phyloP scores from a whole-genome alignment of 2,797 vertebrate genomes.

The Rhinichthys osculus region DNA sequence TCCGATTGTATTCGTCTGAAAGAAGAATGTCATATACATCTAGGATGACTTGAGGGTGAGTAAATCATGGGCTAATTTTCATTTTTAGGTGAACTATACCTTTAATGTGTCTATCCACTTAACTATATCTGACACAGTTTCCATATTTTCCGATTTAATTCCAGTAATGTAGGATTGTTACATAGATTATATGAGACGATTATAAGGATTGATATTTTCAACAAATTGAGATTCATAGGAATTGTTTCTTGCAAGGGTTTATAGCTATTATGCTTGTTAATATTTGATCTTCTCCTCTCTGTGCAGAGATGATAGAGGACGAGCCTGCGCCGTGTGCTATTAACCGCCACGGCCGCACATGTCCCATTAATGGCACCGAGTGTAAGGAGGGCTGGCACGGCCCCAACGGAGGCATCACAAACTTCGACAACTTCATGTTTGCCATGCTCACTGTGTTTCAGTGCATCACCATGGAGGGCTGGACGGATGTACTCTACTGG shows the following conservation, averaged over 20 bases:
- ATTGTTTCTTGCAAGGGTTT: neutral
- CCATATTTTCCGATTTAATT: neutral
- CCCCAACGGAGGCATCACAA: conserved; percentile 97
- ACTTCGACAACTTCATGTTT: conserved; percentile 99
- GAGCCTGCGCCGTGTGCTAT: conserved; percentile 96
- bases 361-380: conserved; percentile 89
- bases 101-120: too few relatives aligned
- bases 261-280: neutral
- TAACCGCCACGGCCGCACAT: conserved; percentile 95
- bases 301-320: conserved; percentile 87
- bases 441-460: conserved; percentile 99
- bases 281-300: neutral
- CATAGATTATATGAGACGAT: neutral
- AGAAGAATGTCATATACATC: too few relatives aligned
- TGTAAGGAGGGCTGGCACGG: conserved; percentile 96
- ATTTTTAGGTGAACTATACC: too few relatives aligned
- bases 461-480: conserved; percentile 99
- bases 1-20: too few relatives aligned
- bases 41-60: too few relatives aligned
- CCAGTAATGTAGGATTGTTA: neutral
- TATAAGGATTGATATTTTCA: neutral
- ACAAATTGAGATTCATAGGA: neutral
- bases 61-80: too few relatives aligned
- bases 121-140: neutral
- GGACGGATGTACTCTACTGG: conserved; percentile 99